Base-by-base conservation (phyloP, 2,888 invertebrate genomes). In the Leptopilina drosophilae region DNA sequence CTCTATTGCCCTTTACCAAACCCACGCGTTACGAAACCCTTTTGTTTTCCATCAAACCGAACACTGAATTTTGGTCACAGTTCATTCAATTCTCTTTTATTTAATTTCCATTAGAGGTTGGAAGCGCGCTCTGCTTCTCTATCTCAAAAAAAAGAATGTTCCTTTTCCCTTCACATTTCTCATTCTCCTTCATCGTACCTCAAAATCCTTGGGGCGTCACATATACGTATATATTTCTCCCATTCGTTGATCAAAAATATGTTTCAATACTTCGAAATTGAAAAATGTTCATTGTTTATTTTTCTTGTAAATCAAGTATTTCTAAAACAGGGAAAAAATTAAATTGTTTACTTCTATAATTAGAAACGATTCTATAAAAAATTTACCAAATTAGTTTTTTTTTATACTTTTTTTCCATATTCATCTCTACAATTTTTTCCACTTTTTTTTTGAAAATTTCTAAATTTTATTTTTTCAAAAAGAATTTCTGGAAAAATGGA, bases 31-130 rank as follows among this genome's bases (percentile, higher is more conserved):
- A 77, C 78, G 69, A 81, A 83, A 79, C 84, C 83, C 85, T 88
- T 49, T 90, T 89, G 88, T 89, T 89, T 89, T 85, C 84, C 85
- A 88, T 88, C 87, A 80, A 49, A 81, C 81, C 84, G 85, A 88
- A 85, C 87, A 87, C 86, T 84, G 83, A 88, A 87, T 89, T 90
- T 90, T 89, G 87, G 87, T 89, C 87, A 88, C 90, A 85, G 87
- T 87, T 88, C 87, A 88, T 88, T 87, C 88, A 84, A 88, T 87
- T 87, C 86, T 85, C 84, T 83, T 88, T 87, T 87, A 87, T 89
- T 88, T 86, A 85, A 88, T 88, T 88, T 87, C 82, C 85, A 85
- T 87, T 85, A 84, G 83, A 80, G 81, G 40, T 46, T 76, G 65
- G 65, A 81, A 33, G 33, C 33, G 78, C 64, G 81, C 78, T 69